Conservation (phyloP, 2,888 invertebrate species). For the Physocephala rufipes region DNA sequence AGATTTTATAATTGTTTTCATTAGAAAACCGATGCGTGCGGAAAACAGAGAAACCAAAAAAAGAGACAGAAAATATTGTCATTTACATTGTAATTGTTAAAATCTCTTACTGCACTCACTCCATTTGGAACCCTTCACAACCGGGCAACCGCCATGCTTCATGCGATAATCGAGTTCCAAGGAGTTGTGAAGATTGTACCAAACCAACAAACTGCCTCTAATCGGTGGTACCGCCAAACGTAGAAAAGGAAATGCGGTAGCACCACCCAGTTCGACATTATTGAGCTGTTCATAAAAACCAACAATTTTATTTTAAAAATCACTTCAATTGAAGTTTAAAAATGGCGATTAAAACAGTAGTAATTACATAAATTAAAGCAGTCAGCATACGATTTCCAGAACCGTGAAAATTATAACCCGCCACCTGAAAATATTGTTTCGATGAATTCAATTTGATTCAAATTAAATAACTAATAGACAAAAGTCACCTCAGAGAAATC, state of each 20-base stretch:
- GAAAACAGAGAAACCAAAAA: too few relatives aligned
- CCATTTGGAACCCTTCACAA: slow-evolving; percentile 94
- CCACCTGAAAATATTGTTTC: slow-evolving; percentile 32
- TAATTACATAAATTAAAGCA: slow-evolving; percentile 49
- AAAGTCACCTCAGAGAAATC: slow-evolving; percentile 70
- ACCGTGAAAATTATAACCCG: slow-evolving; percentile 9
- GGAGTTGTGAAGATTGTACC: slow-evolving; percentile 88
- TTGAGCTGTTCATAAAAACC: slow-evolving; percentile 43
- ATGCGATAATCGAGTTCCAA: slow-evolving; percentile 90
- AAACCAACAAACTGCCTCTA: slow-evolving; percentile 88
- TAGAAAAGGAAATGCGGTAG: slow-evolving; percentile 91
- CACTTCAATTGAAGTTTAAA: neutral
- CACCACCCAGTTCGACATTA: slow-evolving; percentile 78
- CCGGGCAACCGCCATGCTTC: slow-evolving; percentile 94
- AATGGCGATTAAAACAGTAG: too few relatives aligned
- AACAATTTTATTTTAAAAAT: neutral
- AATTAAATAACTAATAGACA: too few relatives aligned
- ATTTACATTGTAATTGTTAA: neutral
- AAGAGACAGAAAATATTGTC: too few relatives aligned
- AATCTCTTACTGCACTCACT: slow-evolving; percentile 68
- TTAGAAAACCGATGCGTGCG: neutral
- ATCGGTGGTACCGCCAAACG: slow-evolving; percentile 84
- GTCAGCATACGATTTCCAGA: slow-evolving; percentile 48
- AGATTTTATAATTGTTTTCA: slow-evolving; percentile 18
- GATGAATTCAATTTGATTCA: too few relatives aligned